Base-by-base conservation (phyloP, 1,140 invertebrate species). In the Pectinophora gossypiella region DNA sequence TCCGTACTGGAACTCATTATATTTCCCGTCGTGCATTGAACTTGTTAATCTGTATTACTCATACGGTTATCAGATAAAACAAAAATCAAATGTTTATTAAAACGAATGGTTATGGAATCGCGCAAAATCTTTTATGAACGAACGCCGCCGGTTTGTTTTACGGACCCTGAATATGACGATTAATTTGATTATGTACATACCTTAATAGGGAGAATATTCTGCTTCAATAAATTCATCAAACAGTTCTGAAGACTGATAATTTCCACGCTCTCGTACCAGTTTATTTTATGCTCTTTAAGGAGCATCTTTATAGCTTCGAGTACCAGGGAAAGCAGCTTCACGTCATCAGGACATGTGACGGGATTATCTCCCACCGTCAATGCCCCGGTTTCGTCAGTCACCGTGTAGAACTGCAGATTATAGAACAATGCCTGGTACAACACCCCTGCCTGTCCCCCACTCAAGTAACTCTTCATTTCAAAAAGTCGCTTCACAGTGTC, bases 181-280 rank as follows among this genome's bases (percentile, higher is more conserved):
- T n/a, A n/a, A n/a, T 10, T 23, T 12, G 1, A 32, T 32, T 32
- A 3, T 9, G 9, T 32, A 32, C 9, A 32, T 66, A 91, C 91
- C 80, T 89, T 90, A 42, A 85, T 66, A 50, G 80, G 65, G 16
- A 90, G 78, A 59, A 88, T 89, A 1, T 85, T 62, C 54, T 89
- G 88, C 61, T 89, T 89, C 20, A 91, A 74, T 50, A 91, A 89
- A 59, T 87, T 85, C 48, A 86, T 85, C 0, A 89, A 89, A 38
- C 90, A 76, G 3, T 78, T 86, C 43, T 91, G 82, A 19, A 92
- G 71, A 56, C 91, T 92, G 32, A 92, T 85, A 1, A 92, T 91
- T 86, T 94, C 92, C 6, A 93, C 82, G 61, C 90, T 92, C 61
- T 95, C 93, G 43, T 91, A 89, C 94, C 94, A 95, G 5, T 91